Evolutionary conservation across 2,113 vertebrate species (phyloP), one percentile per base, ranked within the genome.

Genomic region (Phylloscopus trochilus): DNA sequence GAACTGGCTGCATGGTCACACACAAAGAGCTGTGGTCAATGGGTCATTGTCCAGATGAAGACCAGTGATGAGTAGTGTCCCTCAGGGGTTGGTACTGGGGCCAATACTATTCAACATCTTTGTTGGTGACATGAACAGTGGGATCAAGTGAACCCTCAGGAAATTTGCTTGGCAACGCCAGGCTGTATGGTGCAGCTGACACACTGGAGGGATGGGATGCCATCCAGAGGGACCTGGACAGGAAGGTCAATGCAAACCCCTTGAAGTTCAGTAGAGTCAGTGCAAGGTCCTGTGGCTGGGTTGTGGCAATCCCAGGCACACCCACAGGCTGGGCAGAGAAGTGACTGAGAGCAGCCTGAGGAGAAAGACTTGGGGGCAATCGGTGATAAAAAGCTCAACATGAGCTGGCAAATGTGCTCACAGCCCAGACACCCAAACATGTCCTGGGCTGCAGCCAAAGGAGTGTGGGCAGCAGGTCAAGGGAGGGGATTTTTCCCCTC

Each of bases 21-120:
- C 0, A 0, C 21, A 33, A 35, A 35, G 43, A 9, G 59, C 20
- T 43, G 27, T 37, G 43, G 22, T 58, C 35, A 44, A 1, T 2
- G 15, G 51, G 35, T 58, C 67, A 6, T 9, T 43, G 27, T 51
- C 43, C 35, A 19, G 31, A 37, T 22, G 35, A 21, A 37, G 49
- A 35, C 16, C 41, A 41, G 41, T 47, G 28, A 26, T 6, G 16
- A 73, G 22, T 31, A 21, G 21, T 51, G 43, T 37, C 27, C 35
- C 35, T 51, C 35, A 19, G 68, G 30, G 13, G 2, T 8, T 35
- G 14, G 11, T 35, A 8, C 24, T 79, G 41, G 41, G 6, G 7
- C 31, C 33, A 49, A 6, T 33, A 26, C 17, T 43, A 30, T 22
- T 41, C 35, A 43, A 5, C 21, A 22, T 11, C 9, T 43, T 35